Conservation (phyloP, 2,797 vertebrate species). For the Chromobotia macracanthus region DNA sequence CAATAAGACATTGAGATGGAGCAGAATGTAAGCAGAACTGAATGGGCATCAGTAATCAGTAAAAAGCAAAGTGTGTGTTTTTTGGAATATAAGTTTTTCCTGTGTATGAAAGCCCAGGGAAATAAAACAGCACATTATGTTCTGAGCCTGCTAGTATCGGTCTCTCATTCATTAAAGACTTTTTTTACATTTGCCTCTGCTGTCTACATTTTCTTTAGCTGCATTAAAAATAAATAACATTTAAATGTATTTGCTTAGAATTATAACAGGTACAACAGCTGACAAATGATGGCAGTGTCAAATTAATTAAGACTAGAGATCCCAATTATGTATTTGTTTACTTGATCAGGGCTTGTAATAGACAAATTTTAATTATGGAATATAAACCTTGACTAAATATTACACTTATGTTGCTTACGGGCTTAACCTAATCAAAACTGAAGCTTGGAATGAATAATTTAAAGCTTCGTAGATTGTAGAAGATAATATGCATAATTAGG, state of each 20-base stretch:
- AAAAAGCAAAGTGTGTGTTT: slow-evolving; percentile 15
- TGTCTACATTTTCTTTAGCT: not conserved
- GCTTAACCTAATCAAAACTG: slow-evolving; percentile 3
- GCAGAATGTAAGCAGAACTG: slow-evolving; percentile 4
- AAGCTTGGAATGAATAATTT: slow-evolving; percentile 27
- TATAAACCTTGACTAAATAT: slow-evolving; percentile 22
- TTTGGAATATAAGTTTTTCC: slow-evolving; percentile 1
- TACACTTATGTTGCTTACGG: not conserved
- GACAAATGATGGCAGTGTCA: not conserved
- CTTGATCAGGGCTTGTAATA: slow-evolving; percentile 6
- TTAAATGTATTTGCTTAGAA: not conserved
- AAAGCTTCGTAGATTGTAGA: slow-evolving; percentile 26
- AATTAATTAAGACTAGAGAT: not conserved
- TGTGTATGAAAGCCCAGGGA: slow-evolving; percentile 3
- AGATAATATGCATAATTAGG: slow-evolving; percentile 32
- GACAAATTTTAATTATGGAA: not conserved
- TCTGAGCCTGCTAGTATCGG: slow-evolving; percentile 3
- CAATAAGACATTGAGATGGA: not conserved
- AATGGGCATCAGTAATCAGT: not conserved
- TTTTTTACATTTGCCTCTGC: not conserved
- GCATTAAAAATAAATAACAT: not conserved
- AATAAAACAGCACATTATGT: slow-evolving; percentile 4
- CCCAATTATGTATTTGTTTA: slow-evolving; percentile 13
- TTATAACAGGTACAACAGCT: not conserved
- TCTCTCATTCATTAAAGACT: slow-evolving; percentile 10